These are phyloP conservation scores for Marmota monax DNA, from an alignment of 2,113 vertebrate species.

Conservation along the genomic window DNA sequence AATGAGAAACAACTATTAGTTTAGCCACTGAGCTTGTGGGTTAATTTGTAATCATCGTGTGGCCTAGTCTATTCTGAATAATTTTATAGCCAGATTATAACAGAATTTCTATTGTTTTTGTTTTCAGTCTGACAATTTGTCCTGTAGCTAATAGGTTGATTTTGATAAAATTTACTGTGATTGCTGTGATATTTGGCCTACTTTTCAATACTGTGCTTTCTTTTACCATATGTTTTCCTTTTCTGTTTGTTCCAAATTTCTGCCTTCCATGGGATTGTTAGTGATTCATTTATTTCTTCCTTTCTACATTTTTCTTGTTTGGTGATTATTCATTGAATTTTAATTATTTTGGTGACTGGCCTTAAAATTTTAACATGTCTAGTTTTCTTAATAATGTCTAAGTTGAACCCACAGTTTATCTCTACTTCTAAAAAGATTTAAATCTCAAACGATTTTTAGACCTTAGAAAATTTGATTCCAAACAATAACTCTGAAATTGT, in stretches of 20 bases:
- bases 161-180: not conserved
- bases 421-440: not conserved
- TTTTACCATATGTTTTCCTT: not conserved
- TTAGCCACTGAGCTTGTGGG: not conserved
- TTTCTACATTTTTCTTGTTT: slow-evolving; percentile 14
- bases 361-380: not conserved
- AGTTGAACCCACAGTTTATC: not conserved
- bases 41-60: not conserved
- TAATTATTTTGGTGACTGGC: not conserved
- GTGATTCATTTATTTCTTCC: not conserved
- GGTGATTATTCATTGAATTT: slow-evolving; percentile 1
- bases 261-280: not conserved
- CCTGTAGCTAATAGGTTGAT: not conserved
- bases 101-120: not conserved
- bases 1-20: not conserved
- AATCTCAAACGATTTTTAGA: not conserved
- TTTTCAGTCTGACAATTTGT: not conserved
- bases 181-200: not conserved
- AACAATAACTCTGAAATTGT: not conserved
- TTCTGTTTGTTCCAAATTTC: not conserved
- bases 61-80: not conserved
- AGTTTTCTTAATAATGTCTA: not conserved
- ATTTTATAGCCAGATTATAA: not conserved
- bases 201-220: not conserved
- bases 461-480: not conserved